Evolutionary conservation across 2,888 invertebrate species (phyloP).

Genomic region (Julus scanicus): DNA sequence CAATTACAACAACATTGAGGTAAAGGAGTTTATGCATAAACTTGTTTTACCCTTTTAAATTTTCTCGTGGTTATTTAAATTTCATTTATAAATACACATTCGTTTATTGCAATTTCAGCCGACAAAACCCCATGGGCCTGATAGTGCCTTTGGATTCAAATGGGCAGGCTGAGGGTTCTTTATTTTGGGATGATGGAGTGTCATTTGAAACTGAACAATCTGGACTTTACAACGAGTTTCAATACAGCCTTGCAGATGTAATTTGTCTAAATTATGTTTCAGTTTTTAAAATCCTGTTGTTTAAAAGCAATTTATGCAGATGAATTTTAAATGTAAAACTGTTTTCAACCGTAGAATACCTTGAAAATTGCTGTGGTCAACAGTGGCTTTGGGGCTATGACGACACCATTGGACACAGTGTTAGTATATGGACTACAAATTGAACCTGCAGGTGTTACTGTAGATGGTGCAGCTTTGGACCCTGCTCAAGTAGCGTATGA

Average conservation of each 20-base stretch:
- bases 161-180: slow-evolving; percentile 60
- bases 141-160: slow-evolving; percentile 62
- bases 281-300: too few species aligned
- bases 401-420: slow-evolving; percentile 47
- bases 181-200: slow-evolving; percentile 64
- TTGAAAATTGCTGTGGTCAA: slow-evolving; percentile 23
- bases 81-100: too few species aligned
- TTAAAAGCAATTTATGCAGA: too few species aligned
- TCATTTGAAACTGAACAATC: slow-evolving; percentile 56
- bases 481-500: slow-evolving; percentile 37
- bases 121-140: slow-evolving; percentile 62
- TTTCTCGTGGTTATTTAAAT: too few species aligned
- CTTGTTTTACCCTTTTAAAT: too few species aligned
- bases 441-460: background rate
- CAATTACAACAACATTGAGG: slow-evolving; percentile 61
- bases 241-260: slow-evolving; percentile 26
- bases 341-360: slow-evolving; percentile 10
- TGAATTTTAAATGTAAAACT: background rate
- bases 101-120: slow-evolving; percentile 44
- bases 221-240: slow-evolving; percentile 46
- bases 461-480: slow-evolving; percentile 44
- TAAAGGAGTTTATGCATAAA: too few species aligned
- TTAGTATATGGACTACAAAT: background rate
- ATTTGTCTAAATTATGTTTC: too few species aligned
- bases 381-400: slow-evolving; percentile 47